Evolutionary conservation across 2,888 invertebrate species (phyloP), one percentile per base, ranked within the genome.

Genomic region (Rhagonycha lutea): DNA sequence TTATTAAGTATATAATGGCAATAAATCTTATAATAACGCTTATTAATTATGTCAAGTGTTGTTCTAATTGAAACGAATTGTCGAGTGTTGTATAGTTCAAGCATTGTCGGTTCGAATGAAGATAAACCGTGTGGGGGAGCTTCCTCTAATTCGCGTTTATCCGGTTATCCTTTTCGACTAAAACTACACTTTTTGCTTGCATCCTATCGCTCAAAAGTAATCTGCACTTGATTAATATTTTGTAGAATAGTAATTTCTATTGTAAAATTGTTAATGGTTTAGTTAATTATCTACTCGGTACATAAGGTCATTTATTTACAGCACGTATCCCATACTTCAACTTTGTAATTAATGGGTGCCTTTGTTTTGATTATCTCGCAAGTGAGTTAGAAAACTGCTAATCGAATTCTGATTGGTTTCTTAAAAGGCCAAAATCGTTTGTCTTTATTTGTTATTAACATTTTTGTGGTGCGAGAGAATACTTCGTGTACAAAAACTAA

Each of bases 351-450:
- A 86, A 86, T 86, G 86, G 84, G 83, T 84, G 85, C 83, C 85
- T 86, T 86, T 86, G 85, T 86, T 86, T 85, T 86, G 85, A 86
- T 86, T 86, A 86, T 85, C 84, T 85, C 85, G 85, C 85, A 84
- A 85, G 83, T 84, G 83, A 85, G 84, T 83, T 86, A 86, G 85
- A 85, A 86, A 85, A 85, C 85, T 86, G 85, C 86, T 84, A 86
- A 85, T 86, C 85, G 84, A 83, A 80, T 85, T 85, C 85, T 85
- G 85, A 85, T 85, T 85, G 85, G 86, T 85, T 85, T 85, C 84
- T 85, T 79, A 79, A 81, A 82, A 82, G 81, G 79, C 74, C 75
- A 72, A 76, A 76, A 75, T 76, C 79, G 78, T 77, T 73, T 79
- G 70, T 79, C 73, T 79, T 80, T 76, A 70, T 76, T 72, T 72